A percentile compares a stretch with the other conserved stretches of the same genome.
Evolutionary conservation across 2,797 vertebrate species (phyloP).

Genomic region (Parotocinclus haroldoi): DNA sequence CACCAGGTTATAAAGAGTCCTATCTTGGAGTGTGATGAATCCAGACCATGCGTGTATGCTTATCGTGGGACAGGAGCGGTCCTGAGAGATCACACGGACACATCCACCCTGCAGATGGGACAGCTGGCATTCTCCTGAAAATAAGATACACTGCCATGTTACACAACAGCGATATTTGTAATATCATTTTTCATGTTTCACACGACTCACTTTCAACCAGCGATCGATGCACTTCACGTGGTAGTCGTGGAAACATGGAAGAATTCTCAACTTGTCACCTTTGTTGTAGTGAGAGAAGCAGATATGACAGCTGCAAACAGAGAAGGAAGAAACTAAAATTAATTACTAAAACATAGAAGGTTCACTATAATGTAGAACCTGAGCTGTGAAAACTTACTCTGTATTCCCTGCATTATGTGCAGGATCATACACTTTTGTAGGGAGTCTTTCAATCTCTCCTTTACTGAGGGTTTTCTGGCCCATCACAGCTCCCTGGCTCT

Average conservation of each 20-base stretch:
- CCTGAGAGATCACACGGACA: conserved; percentile 51
- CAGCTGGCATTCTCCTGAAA: conserved; percentile 71
- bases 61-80: conserved; percentile 43
- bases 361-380: no score
- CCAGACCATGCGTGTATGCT: neutral
- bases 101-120: conserved; percentile 73
- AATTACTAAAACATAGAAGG: neutral
- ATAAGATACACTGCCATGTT: neutral
- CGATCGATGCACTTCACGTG: conserved; percentile 73
- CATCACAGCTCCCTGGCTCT: conserved; percentile 67
- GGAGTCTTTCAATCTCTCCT: conserved; percentile 68
- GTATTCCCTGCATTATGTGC: conserved; percentile 56
- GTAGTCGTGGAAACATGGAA: conserved; percentile 79
- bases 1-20: no score
- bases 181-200: neutral
- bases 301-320: conserved; percentile 71
- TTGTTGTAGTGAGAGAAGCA: conserved; percentile 70
- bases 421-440: conserved; percentile 63
- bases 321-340: neutral
- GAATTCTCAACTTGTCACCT: conserved; percentile 69
- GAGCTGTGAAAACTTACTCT: conserved; percentile 59
- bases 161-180: neutral
- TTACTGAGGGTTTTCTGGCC: conserved; percentile 60
- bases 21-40: no score
- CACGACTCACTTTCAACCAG: conserved; percentile 70